phyloP scores from a whole-genome alignment of 2,888 invertebrate genomes.

The Gisinianus flammeolus region DNA sequence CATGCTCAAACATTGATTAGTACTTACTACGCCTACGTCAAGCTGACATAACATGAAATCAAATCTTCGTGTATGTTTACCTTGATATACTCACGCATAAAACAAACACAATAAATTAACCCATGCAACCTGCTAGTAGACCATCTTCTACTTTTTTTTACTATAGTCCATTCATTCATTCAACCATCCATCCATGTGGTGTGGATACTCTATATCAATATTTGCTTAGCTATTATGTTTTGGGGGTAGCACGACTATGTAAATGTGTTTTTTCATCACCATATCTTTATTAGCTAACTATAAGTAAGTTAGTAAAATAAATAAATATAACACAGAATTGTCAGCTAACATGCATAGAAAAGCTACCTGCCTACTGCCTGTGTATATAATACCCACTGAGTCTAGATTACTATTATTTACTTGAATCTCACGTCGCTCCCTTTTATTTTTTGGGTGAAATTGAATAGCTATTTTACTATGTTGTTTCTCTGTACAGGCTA shows the following conservation, averaged over 20 bases:
- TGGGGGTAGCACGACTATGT: not conserved
- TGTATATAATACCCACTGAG: not conserved
- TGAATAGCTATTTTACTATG: too few relatives aligned
- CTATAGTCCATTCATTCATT: too few relatives aligned
- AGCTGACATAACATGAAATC: too few relatives aligned
- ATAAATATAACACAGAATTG: constrained; percentile 3
- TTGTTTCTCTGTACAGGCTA: too few relatives aligned
- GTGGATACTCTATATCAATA: not conserved
- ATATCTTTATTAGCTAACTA: not conserved
- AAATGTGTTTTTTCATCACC: not conserved
- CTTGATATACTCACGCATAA: not conserved
- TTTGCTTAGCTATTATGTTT: not conserved
- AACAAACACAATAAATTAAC: not conserved
- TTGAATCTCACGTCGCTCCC: too few relatives aligned
- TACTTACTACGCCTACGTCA: too few relatives aligned
- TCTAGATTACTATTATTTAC: not conserved
- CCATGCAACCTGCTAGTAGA: not conserved
- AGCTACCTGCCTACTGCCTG: not conserved
- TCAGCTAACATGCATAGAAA: not conserved
- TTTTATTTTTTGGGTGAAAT: too few relatives aligned
- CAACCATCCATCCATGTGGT: not conserved
- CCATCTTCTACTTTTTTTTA: not conserved
- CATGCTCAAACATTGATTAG: not conserved
- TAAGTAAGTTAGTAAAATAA: too few relatives aligned
- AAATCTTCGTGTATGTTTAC: too few relatives aligned